A percentile compares a stretch with the other conserved stretches of the same genome.
These are phyloP conservation scores for Phataginus tetradactyla DNA, from an alignment of 2,797 vertebrate genomes.

Conservation along the genomic window DNA sequence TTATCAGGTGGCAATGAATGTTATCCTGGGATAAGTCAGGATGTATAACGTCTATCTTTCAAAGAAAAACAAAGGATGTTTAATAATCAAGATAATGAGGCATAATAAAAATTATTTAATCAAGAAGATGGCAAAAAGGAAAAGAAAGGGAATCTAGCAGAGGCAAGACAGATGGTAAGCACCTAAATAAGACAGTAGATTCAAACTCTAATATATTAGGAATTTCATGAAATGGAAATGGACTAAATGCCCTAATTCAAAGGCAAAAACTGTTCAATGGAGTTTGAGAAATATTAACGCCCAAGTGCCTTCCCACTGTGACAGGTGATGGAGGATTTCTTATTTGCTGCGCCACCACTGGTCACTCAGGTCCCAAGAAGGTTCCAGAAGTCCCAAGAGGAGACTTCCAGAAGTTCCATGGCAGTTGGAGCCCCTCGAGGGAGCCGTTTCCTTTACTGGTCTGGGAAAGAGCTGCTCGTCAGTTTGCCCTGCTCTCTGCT, in stretches of 20 bases:
- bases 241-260: neutral
- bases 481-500: rapidly evolving
- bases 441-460: constrained; percentile 53
- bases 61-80: neutral
- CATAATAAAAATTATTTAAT: neutral
- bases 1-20: neutral
- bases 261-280: neutral
- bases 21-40: too few relatives aligned
- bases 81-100: neutral
- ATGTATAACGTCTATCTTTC: neutral
- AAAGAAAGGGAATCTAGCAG: neutral
- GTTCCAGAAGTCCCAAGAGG: constrained; percentile 54
- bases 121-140: neutral
- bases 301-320: neutral
- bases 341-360: rapidly evolving
- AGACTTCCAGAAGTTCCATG: constrained; percentile 44
- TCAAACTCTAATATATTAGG: neutral
- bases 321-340: rapidly evolving
- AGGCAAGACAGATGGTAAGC: too few relatives aligned
- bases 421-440: constrained; percentile 59
- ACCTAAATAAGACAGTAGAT: neutral
- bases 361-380: neutral
- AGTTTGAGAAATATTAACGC: neutral
- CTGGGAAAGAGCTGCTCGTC: neutral
- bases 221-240: too few relatives aligned